Percentiles rank a stretch among this genome's conserved stretches.
These are phyloP conservation scores for Piaya cayana DNA, from an alignment of 2,113 vertebrate genomes.

Conservation along the genomic window DNA sequence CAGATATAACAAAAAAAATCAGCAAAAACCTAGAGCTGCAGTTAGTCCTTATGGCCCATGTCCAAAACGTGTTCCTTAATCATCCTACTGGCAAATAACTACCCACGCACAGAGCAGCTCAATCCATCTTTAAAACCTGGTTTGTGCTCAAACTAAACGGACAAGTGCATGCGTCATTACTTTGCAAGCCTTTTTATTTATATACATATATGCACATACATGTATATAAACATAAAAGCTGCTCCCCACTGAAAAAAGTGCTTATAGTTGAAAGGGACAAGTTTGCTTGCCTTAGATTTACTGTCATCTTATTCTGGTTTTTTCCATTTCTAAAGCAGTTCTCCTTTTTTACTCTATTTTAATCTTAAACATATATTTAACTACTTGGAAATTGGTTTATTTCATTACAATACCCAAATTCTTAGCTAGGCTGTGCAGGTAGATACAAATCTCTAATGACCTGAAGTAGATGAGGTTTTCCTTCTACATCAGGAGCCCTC, in stretches of 20 bases:
- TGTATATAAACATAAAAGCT: too few species aligned
- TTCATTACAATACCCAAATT: not conserved
- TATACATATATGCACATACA: too few species aligned
- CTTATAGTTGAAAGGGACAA: not conserved
- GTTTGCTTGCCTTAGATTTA: not conserved
- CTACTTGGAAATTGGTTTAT: not conserved
- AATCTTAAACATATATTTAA: not conserved
- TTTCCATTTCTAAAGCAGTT: not conserved
- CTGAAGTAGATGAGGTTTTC: not conserved
- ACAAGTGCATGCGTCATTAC: not conserved
- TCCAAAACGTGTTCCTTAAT: not conserved
- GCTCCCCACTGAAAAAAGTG: not conserved
- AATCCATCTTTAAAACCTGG: not conserved
- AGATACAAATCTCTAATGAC: not conserved
- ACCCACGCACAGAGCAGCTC: not conserved
- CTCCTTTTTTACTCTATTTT: accelerated
- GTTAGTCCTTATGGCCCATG: not conserved
- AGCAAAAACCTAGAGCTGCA: not conserved
- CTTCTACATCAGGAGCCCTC: not conserved
- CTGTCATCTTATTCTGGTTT: not conserved
- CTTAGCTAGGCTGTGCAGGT: not conserved
- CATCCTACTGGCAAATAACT: not conserved
- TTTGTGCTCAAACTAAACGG: not conserved
- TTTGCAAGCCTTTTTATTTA: not conserved
- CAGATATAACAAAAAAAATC: not conserved